A percentile compares a stretch with the other conserved stretches of the same genome.
Evolutionary conservation across 2,113 vertebrate genomes (phyloP).

Genomic region (Muntiacus reevesi): DNA sequence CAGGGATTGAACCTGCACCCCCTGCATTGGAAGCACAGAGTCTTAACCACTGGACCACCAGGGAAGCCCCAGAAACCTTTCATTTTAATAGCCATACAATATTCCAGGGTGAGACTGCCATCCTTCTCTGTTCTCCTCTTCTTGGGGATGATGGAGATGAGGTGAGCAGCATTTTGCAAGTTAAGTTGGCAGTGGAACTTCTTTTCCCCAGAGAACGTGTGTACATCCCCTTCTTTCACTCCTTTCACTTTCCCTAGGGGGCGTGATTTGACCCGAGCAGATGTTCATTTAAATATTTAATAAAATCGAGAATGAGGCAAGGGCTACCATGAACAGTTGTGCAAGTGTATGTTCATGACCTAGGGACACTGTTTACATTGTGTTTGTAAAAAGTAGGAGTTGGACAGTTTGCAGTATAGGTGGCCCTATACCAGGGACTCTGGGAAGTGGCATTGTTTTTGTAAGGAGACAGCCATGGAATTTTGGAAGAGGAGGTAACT

Average conservation of each 20-base stretch:
- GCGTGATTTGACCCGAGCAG: not conserved
- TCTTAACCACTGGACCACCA: not conserved
- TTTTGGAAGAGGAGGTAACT: conserved; percentile 1
- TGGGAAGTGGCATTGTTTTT: not conserved
- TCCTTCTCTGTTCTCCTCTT: not conserved
- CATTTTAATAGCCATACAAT: not conserved
- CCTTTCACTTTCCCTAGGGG: not conserved
- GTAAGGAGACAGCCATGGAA: not conserved
- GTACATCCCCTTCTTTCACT: not conserved
- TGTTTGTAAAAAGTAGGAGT: not conserved
- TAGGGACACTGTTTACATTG: not conserved
- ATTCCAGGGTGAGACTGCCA: not conserved
- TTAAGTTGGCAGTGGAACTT: not conserved
- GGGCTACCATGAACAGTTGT: not conserved
- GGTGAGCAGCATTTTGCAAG: not conserved
- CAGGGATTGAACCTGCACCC: not conserved
- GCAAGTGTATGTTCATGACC: not conserved
- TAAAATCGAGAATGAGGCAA: not conserved
- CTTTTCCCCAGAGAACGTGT: not conserved
- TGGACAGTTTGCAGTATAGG: not conserved
- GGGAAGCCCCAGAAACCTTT: not conserved
- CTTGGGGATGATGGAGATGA: not conserved
- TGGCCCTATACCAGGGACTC: not conserved
- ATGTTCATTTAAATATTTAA: not conserved
- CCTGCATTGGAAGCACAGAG: not conserved